A percentile compares a stretch with the other conserved stretches of the same genome.
These are phyloP conservation scores for Candoia aspera DNA, from an alignment of 2,113 vertebrate genomes.

Conservation along the genomic window DNA sequence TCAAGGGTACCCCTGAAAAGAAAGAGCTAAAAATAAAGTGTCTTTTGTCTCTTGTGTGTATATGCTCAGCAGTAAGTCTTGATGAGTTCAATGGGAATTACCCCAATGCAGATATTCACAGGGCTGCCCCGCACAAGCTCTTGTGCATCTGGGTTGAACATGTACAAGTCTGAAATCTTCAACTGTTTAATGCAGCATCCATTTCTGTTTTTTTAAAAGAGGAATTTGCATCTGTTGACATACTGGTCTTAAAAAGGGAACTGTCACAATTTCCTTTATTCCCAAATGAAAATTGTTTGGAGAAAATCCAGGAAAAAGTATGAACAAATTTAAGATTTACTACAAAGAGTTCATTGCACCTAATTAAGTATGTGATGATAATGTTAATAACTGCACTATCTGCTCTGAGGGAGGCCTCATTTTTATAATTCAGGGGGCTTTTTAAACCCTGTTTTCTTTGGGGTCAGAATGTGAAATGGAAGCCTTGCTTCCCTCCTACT, in stretches of 20 bases:
- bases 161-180: background rate
- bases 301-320: too few relatives aligned
- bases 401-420: background rate
- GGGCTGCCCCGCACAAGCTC: background rate
- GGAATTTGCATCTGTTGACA: background rate
- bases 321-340: background rate
- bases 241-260: background rate
- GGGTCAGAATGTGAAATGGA: background rate
- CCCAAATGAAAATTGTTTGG: background rate
- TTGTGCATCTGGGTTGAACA: background rate
- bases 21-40: background rate
- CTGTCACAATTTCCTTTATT: background rate
- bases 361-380: background rate
- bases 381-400: background rate
- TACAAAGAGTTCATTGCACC: background rate
- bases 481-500: background rate
- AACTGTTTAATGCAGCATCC: background rate
- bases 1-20: background rate
- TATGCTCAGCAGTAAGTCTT: background rate
- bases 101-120: background rate
- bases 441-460: background rate
- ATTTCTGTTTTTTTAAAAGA: background rate
- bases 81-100: background rate
- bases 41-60: background rate
- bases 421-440: background rate